Evolutionary conservation across 2,888 invertebrate species (phyloP).

Genomic region (Torymus auratus): DNA sequence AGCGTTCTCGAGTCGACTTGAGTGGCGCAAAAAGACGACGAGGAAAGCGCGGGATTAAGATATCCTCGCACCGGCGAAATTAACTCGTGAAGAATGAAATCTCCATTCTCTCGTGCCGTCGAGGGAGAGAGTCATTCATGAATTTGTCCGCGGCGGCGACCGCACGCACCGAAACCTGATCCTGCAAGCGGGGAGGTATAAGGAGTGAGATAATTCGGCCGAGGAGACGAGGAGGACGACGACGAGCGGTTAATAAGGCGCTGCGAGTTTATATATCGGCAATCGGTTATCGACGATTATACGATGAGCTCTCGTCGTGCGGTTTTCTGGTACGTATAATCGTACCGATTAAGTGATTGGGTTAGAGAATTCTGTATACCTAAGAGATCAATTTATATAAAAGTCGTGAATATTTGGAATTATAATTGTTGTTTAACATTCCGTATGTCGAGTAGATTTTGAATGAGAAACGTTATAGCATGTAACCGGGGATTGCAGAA

Average conservation of each 20-base stretch:
- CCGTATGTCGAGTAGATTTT: conserved; percentile 1
- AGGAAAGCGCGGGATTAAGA: conserved; percentile 40
- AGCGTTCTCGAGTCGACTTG: too few species aligned
- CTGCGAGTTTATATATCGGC: conserved; percentile 11
- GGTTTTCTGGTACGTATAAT: too few species aligned
- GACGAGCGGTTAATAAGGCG: conserved; percentile 23
- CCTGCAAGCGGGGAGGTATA: neutral
- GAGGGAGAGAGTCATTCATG: conserved; percentile 49
- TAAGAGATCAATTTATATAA: too few species aligned
- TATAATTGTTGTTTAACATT: neutral
- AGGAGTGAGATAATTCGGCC: conserved; percentile 25
- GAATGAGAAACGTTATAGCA: conserved; percentile 11
- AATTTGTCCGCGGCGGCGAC: conserved; percentile 34
- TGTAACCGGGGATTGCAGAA: too few species aligned
- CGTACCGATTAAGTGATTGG: too few species aligned
- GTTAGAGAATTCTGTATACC: too few species aligned
- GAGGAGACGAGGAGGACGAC: neutral
- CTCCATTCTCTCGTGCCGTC: conserved; percentile 42
- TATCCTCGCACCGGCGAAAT: conserved; percentile 37
- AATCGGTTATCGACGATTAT: conserved; percentile 39
- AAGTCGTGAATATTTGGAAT: too few species aligned
- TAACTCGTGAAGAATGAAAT: conserved; percentile 53
- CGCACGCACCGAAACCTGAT: conserved; percentile 50
- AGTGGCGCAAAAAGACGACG: neutral
- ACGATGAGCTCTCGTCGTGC: too few species aligned